Conservation (phyloP, 1,140 invertebrate species). For the Caerostris darwini region DNA sequence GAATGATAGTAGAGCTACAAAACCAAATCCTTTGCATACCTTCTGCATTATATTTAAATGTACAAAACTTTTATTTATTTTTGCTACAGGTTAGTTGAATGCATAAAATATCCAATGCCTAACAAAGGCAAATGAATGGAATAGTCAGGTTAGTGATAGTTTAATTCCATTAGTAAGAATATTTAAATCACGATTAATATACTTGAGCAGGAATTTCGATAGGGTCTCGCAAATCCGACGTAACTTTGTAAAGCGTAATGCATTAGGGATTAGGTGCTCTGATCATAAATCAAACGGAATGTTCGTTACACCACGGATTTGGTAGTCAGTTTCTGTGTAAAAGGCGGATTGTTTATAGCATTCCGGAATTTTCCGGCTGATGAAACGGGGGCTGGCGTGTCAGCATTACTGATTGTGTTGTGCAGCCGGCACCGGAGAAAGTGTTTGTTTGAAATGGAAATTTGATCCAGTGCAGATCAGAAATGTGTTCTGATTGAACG, state of each 20-base stretch:
- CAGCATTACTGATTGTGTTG: not conserved
- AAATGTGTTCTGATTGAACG: no score
- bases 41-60: no score
- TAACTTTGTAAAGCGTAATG: not conserved
- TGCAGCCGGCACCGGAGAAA: no score
- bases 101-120: no score
- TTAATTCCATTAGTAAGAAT: slow-evolving; percentile 18
- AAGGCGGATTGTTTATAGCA: not conserved
- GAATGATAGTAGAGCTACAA: no score
- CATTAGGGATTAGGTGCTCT: not conserved
- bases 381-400: not conserved
- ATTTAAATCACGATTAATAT: not conserved
- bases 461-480: no score
- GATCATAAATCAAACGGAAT: not conserved
- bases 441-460: no score
- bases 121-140: not conserved
- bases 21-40: no score
- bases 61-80: no score
- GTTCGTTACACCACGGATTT: not conserved
- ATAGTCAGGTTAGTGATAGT: not conserved
- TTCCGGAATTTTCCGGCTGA: not conserved
- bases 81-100: no score
- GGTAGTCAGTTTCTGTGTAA: not conserved
- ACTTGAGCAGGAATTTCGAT: not conserved
- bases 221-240: not conserved